These are phyloP conservation scores for Sipunculus nudus DNA, from an alignment of 2,888 invertebrate species.

Conservation along the genomic window DNA sequence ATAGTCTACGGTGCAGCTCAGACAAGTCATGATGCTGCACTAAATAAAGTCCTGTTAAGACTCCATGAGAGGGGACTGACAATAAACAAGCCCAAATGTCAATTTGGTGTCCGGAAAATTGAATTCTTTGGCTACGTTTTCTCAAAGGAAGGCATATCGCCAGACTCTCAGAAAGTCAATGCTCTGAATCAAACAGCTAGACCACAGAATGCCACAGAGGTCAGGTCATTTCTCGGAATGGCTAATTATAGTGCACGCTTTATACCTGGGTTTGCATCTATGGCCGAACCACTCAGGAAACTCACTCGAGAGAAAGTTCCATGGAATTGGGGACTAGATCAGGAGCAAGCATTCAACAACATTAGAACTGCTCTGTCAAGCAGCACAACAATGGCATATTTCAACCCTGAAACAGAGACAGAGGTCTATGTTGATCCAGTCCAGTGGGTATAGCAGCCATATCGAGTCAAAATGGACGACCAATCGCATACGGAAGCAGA, in stretches of 20 bases:
- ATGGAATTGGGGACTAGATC: constrained; percentile 35
- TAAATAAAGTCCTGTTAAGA: constrained; percentile 16
- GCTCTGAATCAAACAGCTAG: constrained; percentile 31
- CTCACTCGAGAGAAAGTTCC: constrained; percentile 32
- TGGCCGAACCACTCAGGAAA: constrained; percentile 38
- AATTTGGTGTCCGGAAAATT: constrained; percentile 6
- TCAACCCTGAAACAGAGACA: constrained; percentile 24
- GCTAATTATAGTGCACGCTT: constrained; percentile 40
- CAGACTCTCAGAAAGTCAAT: constrained; percentile 37
- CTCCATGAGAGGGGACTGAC: constrained; percentile 23
- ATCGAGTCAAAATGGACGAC: constrained; percentile 29
- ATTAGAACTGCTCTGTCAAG: constrained; percentile 9
- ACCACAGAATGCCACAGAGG: constrained; percentile 39
- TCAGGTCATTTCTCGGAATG: constrained; percentile 41
- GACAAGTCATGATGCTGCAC: constrained; percentile 12
- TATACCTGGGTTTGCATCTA: constrained; percentile 38
- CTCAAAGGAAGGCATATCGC: constrained; percentile 15
- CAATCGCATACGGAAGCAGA: neutral
- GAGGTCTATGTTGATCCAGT: constrained; percentile 37
- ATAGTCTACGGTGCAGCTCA: constrained; percentile 13
- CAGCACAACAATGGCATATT: constrained; percentile 31
- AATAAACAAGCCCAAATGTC: constrained; percentile 23
- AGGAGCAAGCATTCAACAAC: constrained; percentile 31
- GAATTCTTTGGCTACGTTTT: constrained; percentile 9
- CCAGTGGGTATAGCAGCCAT: constrained; percentile 42